Base-by-base conservation (phyloP, 2,888 invertebrate genomes). In the Prosopocoilus inquinatus region DNA sequence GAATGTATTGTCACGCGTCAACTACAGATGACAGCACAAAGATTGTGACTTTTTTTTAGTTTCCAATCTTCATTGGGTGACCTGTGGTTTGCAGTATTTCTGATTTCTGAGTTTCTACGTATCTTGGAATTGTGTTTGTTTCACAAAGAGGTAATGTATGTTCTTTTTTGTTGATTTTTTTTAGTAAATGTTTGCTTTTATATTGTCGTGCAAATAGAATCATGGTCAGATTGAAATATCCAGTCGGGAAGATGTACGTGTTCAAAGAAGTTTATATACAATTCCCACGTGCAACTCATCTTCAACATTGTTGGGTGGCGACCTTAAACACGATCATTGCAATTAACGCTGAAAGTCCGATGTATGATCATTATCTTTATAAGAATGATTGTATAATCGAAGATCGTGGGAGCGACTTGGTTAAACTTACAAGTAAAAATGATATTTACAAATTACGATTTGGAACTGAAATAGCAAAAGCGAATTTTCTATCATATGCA, bases 381-480 rank as follows among this genome's bases (percentile, higher is more conserved):
- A 50, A 50, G 41, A 41, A 50, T 50, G 50, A 50, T 39, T 50
- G 50, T 48, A 16, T 48, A 48, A 48, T 48, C 11, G 48, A 48
- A 36, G 38, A 48, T 38, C 15, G 36, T 36, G 48, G 36, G 36
- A 38, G 36, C 9, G 38, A 48, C 38, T 13, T 36, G 36, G 16
- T 48, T 48, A 48, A 48, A 36, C 36, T 48, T 36, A 11, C 2
- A 47, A 15, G 33, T 47, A 48, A 34, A 36, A 36, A 35, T 48
- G 15, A 15, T n/a, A 36, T 12, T 46, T 36, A 34, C 13, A 34
- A 47, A 47, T 47, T 47, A 47, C 34, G 34, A 47, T 47, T 47
- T 47, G 47, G 47, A 34, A 47, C 47, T 34, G n/a, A 39, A 47
- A 47, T 47, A 34, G 47, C 35, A 35, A 47, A 47, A 34, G 11